Base-by-base conservation (phyloP, 2,888 invertebrate species). In the Leptinotarsa juncta region DNA sequence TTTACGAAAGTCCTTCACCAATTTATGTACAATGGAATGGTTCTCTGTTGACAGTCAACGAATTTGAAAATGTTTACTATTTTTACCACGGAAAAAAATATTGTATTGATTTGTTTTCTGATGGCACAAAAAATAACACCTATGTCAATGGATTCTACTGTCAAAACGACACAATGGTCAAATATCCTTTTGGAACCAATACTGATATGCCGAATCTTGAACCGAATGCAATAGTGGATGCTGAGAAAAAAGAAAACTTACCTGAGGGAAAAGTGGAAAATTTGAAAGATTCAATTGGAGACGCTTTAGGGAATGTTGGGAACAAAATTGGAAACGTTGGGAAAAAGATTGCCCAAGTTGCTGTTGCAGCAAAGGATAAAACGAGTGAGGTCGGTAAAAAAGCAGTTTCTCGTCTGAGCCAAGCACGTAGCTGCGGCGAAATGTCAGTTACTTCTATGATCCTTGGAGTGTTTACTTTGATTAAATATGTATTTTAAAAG, bases 51-150 rank as follows among this genome's bases (percentile, higher is more conserved):
- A 49, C 71, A 20, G 15, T 51, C 2, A 18, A 48, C 23, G 42
- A 55, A 20, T 65, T 55, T 20, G 60, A 26, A 26, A 48, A 50
- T 12, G 53, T 23, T 4, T 18, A 55, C 20, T 51, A 48, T 48
- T 70, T 71, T 50, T 72, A 70, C 3, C 73, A 73, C 18, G 70
- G 50, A 4, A 70, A 71, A 55, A 81, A 79, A 42, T 81, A 79
- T 49, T 81, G 81, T 15, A 48, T 79, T 16, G 81, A 81, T 62
- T 15, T 65, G 55, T 79, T 81, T 73, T 79, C 77, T 12, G 67
- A 79, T 48, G 78, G 77, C 18, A 62, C 20, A 14, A 14, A 14
- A 14, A 65, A 72, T 14, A 18, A 66, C 12, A 60, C 70, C 15
- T 74, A 74, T 7, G 65, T 74, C 15, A 77, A 74, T 49, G 81